A percentile compares a stretch with the other conserved stretches of the same genome.
Evolutionary conservation across 2,113 vertebrate genomes (phyloP).

Genomic region (Anser brachyrhynchus): DNA sequence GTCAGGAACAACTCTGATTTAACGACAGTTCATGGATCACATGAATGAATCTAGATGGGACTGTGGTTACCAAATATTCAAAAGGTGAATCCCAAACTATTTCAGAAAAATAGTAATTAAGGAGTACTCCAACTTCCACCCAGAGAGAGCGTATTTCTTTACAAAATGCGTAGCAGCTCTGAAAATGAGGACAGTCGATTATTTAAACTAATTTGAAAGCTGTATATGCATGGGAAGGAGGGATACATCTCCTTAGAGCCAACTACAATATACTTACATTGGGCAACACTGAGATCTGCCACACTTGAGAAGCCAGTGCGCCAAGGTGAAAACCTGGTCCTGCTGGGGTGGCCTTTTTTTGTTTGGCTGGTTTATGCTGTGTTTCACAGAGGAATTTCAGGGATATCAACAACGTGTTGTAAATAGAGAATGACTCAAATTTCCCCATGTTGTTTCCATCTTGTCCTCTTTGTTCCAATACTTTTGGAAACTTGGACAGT

Average conservation of each 20-base stretch:
- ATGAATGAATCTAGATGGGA: not conserved
- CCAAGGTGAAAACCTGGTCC: not conserved
- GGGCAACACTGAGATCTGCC: not conserved
- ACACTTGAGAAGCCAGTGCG: not conserved
- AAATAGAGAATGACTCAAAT: not conserved
- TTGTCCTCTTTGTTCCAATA: not conserved
- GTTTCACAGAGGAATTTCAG: not conserved
- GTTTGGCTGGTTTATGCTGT: not conserved
- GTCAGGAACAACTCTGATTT: not conserved
- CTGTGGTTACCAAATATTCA: not conserved
- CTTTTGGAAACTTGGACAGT: not conserved
- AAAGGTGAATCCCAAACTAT: constrained; percentile 3
- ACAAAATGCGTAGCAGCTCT: not conserved
- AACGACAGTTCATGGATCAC: constrained; percentile 14
- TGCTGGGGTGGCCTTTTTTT: not conserved
- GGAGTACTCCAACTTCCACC: not conserved
- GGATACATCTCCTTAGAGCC: not conserved
- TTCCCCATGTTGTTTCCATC: not conserved
- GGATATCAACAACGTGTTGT: not conserved
- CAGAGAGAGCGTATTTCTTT: not conserved
- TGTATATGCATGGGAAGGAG: not conserved
- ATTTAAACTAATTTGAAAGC: not conserved
- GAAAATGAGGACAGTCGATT: not conserved
- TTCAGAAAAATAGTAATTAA: not conserved
- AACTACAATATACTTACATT: not conserved